Conservation (phyloP, 53 echinoderm and acorn worm species). For the Paracentrotus lividus region DNA sequence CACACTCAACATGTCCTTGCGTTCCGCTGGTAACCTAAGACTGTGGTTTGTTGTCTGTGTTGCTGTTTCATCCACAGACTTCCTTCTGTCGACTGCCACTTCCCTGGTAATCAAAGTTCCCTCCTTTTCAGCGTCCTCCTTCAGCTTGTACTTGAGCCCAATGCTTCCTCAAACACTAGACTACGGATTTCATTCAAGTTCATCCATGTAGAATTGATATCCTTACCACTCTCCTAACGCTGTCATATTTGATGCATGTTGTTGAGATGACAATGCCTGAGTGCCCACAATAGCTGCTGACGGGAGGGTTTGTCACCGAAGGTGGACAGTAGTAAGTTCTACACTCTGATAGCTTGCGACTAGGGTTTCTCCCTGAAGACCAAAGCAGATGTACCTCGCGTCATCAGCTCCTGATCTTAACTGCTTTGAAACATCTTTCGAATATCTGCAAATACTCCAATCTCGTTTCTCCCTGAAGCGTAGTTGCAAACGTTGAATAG, state of each 20-base stretch:
- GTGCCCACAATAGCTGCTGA: slow-evolving; percentile 69
- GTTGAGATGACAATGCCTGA: background rate
- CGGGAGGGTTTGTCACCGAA: slow-evolving; percentile 88
- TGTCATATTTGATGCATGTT: slow-evolving; percentile 59
- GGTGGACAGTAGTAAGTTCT: too few species aligned
- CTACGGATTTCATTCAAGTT: slow-evolving; percentile 76
- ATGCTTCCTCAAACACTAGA: slow-evolving; percentile 62
- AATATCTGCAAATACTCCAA: background rate
- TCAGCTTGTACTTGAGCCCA: slow-evolving; percentile 60
- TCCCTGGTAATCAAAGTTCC: slow-evolving; percentile 75
- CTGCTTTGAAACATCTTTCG: too few species aligned
- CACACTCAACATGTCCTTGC: slow-evolving; percentile 85
- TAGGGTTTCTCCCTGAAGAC: too few species aligned
- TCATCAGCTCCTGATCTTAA: too few species aligned
- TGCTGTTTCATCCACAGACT: slow-evolving; percentile 74
- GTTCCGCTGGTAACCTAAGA: slow-evolving; percentile 80
- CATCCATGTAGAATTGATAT: slow-evolving; percentile 75
- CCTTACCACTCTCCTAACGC: slow-evolving; percentile 61
- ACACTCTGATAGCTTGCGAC: too few species aligned
- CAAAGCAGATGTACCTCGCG: too few species aligned
- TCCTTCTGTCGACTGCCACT: slow-evolving; percentile 79
- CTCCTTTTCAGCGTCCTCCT: slow-evolving; percentile 64
- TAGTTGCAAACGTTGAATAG: slow-evolving; percentile 64
- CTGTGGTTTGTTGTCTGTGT: slow-evolving; percentile 69
- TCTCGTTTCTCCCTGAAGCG: slow-evolving; percentile 71